These are phyloP conservation scores for Psilopsiagon aurifrons DNA, from an alignment of 2,113 vertebrate species.

Conservation along the genomic window DNA sequence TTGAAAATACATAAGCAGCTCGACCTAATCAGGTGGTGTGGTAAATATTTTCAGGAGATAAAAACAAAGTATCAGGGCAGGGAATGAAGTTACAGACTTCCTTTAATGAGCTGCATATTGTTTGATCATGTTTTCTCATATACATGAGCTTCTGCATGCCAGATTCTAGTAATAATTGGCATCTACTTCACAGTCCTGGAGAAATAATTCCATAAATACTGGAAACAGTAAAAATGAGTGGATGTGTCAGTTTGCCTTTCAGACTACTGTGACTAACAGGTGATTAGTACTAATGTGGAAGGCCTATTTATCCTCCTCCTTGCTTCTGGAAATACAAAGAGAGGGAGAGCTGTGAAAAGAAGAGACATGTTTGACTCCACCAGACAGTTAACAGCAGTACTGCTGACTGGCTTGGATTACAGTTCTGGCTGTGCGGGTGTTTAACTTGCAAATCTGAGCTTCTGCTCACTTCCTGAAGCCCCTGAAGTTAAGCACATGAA, in stretches of 20 bases:
- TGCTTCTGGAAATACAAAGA: background rate
- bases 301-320: background rate
- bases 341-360: background rate
- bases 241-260: slow-evolving; percentile 38
- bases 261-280: slow-evolving; percentile 19
- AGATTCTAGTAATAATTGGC: slow-evolving; percentile 43
- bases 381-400: background rate
- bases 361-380: background rate
- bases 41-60: slow-evolving; percentile 63
- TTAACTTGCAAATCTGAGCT: background rate
- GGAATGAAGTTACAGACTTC: slow-evolving; percentile 31
- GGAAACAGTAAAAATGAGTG: slow-evolving; percentile 12
- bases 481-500: background rate
- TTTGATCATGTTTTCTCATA: slow-evolving; percentile 26
- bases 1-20: slow-evolving; percentile 71
- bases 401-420: background rate
- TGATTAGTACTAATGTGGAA: slow-evolving; percentile 2
- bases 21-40: slow-evolving; percentile 55
- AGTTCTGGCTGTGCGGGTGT: background rate
- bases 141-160: slow-evolving; percentile 29
- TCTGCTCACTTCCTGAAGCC: background rate
- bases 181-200: slow-evolving; percentile 17
- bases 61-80: slow-evolving; percentile 61
- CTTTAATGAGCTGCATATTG: slow-evolving; percentile 58
- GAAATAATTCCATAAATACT: slow-evolving; percentile 23